Percentiles rank a stretch among this genome's conserved stretches.
Conservation (phyloP, 2,113 vertebrate species). For the Tautogolabrus adspersus region DNA sequence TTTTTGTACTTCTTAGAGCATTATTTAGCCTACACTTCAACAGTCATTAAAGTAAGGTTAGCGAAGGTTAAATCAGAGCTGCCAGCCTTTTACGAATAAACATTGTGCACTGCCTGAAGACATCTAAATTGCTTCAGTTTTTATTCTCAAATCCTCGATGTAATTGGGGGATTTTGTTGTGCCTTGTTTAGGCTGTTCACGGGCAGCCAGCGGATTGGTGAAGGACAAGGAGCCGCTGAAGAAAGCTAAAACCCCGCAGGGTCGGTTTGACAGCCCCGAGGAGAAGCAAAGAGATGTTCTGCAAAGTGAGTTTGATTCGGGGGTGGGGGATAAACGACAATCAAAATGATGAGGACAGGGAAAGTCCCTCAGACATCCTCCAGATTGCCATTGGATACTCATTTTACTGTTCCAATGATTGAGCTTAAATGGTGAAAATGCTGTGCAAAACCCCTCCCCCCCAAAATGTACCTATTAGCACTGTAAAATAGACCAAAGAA, state of each 20-base stretch:
- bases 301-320: conserved; percentile 81
- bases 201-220: conserved; percentile 71
- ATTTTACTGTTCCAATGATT: no score
- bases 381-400: no score
- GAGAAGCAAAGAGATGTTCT: conserved; percentile 86
- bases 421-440: no score
- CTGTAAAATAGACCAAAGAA: no score
- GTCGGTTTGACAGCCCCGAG: conserved; percentile 89
- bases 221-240: conserved; percentile 81
- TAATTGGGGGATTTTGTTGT: background rate
- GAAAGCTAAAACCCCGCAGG: conserved; percentile 91
- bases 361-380: no score
- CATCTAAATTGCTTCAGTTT: background rate
- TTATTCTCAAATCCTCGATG: background rate
- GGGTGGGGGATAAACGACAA: background rate
- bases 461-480: no score
- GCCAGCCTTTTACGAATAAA: background rate
- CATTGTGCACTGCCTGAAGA: background rate
- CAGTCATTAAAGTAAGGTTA: background rate
- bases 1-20: no score
- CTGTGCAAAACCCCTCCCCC: no score
- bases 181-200: conserved; percentile 56
- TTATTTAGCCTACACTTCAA: background rate
- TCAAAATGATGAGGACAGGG: no score
- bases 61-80: background rate